phyloP scores from a whole-genome alignment of 2,888 invertebrate species.

The Protonemura montana region DNA sequence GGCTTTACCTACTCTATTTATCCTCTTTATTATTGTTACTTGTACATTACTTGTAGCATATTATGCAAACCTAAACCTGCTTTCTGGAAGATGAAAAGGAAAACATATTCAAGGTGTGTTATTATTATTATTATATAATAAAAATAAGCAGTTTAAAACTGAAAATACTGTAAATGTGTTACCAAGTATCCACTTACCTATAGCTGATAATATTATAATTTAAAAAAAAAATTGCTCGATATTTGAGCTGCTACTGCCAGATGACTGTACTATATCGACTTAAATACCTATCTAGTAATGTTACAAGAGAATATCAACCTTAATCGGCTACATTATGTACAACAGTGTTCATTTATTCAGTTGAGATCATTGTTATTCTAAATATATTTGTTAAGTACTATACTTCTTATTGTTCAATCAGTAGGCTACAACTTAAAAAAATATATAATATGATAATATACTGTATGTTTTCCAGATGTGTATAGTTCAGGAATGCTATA shows the following conservation, averaged over 20 bases:
- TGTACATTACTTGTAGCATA: slow-evolving; percentile 39
- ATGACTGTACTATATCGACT: background rate
- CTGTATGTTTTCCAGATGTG: slow-evolving; percentile 35
- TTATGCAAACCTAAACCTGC: background rate
- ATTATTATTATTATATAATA: background rate
- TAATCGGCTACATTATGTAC: background rate
- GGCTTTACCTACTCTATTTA: slow-evolving; percentile 36
- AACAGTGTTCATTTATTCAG: slow-evolving; percentile 8
- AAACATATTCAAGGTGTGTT: background rate
- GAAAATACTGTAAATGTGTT: slow-evolving; percentile 20
- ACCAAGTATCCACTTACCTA: slow-evolving; percentile 7
- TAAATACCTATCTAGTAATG: too few relatives aligned
- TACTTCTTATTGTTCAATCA: slow-evolving; percentile 18
- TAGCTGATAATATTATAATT: background rate
- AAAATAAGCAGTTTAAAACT: background rate
- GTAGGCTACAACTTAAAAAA: slow-evolving; percentile 8
- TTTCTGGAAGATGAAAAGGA: background rate
- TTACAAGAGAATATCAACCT: background rate
- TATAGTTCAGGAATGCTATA: slow-evolving; percentile 36
- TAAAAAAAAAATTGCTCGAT: background rate
- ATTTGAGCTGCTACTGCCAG: background rate
- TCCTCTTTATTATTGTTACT: slow-evolving; percentile 39
- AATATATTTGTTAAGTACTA: slow-evolving; percentile 31
- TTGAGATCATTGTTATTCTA: slow-evolving; percentile 20
- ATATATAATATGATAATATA: slow-evolving; percentile 22